Conservation (phyloP, 2,113 vertebrate species). For the Marmota monax region DNA sequence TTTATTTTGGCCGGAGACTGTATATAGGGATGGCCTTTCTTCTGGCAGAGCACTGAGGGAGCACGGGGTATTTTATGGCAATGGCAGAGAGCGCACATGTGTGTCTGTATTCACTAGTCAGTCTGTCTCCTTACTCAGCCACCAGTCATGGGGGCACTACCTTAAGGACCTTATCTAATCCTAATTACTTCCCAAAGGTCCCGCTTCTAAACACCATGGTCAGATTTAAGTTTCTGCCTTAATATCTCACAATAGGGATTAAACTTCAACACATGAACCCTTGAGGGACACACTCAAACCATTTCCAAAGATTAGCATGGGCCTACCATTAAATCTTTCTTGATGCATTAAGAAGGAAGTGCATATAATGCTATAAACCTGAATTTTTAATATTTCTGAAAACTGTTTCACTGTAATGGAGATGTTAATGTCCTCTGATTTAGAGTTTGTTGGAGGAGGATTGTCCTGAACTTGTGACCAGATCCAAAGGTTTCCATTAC, state of each 20-base stretch:
- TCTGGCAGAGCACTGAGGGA: neutral
- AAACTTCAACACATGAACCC: neutral
- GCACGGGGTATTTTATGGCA: no score
- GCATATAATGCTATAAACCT: neutral
- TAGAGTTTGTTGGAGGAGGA: neutral
- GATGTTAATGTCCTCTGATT: neutral
- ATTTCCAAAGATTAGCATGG: neutral
- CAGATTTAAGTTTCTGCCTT: neutral
- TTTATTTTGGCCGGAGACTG: neutral
- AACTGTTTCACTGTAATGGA: neutral
- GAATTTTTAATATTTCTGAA: neutral
- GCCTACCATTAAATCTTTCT: neutral
- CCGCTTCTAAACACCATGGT: neutral
- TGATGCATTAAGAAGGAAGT: neutral
- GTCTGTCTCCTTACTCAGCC: neutral
- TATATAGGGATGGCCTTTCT: neutral
- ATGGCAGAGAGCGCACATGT: neutral
- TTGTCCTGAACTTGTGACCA: neutral
- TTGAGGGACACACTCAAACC: no score
- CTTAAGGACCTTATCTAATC: neutral
- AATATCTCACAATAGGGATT: neutral
- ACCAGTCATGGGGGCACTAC: neutral
- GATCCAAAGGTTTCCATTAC: neutral
- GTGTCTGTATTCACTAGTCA: neutral
- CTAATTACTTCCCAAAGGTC: neutral